Conservation (phyloP, 2,797 vertebrate species). For the Crax fasciolata region DNA sequence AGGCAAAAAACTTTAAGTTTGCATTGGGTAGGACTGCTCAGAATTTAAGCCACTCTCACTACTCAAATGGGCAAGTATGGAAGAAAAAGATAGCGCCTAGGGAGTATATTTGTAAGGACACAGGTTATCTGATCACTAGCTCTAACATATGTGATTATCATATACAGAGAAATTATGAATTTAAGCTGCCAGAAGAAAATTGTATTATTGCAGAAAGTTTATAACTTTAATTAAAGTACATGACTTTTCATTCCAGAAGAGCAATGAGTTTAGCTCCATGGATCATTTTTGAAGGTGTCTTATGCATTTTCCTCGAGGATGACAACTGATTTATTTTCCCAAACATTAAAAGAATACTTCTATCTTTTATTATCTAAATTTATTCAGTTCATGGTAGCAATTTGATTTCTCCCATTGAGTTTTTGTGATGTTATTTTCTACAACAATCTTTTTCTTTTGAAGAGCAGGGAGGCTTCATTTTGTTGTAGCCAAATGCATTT, state of each 20-base stretch:
- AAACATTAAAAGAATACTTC: background rate
- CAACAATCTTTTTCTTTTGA: background rate
- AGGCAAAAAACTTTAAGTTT: background rate
- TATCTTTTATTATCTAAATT: background rate
- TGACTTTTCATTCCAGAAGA: background rate
- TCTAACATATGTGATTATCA: background rate
- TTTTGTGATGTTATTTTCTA: background rate
- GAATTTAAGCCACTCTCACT: background rate
- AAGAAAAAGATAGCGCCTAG: background rate
- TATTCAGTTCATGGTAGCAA: background rate
- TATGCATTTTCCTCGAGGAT: background rate
- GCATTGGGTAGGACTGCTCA: background rate
- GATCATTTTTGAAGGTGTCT: background rate
- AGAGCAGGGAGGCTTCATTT: background rate
- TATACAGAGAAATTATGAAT: background rate
- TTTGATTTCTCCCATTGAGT: background rate
- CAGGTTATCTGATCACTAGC: background rate
- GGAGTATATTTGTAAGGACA: background rate
- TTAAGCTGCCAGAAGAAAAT: background rate
- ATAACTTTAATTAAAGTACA: background rate
- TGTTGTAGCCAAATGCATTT: background rate
- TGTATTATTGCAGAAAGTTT: background rate
- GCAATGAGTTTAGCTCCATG: background rate
- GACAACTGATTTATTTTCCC: rapidly evolving
- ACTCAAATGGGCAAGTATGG: background rate